phyloP scores from a whole-genome alignment of 2,113 vertebrate species.

The Turnix velox region DNA sequence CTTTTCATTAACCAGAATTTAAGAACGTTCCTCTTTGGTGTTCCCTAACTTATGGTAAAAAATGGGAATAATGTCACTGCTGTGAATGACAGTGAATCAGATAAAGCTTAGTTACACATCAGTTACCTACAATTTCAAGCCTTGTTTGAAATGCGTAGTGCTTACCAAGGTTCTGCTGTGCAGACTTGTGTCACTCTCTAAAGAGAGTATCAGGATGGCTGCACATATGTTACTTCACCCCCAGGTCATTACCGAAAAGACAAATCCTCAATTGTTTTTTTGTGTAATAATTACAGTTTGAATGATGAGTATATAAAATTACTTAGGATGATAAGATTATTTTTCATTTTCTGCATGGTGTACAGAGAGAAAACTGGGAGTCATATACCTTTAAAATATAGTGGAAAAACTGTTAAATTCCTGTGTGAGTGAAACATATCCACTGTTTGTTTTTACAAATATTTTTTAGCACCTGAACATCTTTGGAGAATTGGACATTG shows the following conservation, averaged over 20 bases:
- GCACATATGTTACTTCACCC: background rate
- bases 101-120: background rate
- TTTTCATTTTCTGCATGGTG: slow-evolving; percentile 1
- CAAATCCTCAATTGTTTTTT: background rate
- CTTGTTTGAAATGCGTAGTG: background rate
- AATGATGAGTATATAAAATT: slow-evolving; percentile 8
- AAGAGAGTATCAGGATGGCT: background rate
- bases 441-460: background rate
- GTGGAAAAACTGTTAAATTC: background rate
- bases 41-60: background rate
- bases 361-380: background rate
- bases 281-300: background rate
- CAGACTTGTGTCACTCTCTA: background rate
- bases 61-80: background rate
- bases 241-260: background rate
- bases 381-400: background rate
- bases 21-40: background rate
- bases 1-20: background rate
- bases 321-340: background rate
- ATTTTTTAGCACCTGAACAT: background rate
- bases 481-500: background rate
- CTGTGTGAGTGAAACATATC: background rate
- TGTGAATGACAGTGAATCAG: background rate
- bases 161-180: background rate
- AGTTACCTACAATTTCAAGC: background rate